These are phyloP conservation scores for Cynaeus angustus DNA, from an alignment of 2,888 invertebrate species.

Conservation along the genomic window DNA sequence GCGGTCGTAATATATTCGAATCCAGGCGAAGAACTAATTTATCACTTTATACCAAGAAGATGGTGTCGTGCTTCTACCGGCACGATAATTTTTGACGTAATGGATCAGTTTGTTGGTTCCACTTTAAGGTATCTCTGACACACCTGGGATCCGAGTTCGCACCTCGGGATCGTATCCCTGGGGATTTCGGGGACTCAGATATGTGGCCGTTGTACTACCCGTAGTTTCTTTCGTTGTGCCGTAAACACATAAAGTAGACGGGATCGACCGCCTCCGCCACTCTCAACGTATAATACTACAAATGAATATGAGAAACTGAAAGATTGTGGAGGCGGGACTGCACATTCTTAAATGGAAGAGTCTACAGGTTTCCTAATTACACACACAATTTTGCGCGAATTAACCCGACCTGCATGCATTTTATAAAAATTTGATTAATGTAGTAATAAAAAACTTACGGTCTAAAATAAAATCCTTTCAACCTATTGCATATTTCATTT, in stretches of 20 bases:
- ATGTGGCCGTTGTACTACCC: constrained; percentile 16
- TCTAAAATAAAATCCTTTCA: no score
- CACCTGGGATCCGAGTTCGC: constrained; percentile 59
- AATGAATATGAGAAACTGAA: constrained; percentile 25
- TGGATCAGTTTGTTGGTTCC: constrained; percentile 60
- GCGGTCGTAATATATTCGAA: constrained; percentile 65
- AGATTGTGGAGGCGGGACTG: constrained; percentile 13
- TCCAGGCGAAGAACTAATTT: constrained; percentile 62
- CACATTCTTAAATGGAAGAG: constrained; percentile 3
- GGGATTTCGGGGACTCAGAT: constrained; percentile 34
- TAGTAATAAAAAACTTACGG: no score
- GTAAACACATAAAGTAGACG: constrained; percentile 26
- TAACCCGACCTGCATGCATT: no score
- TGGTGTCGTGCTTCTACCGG: constrained; percentile 35
- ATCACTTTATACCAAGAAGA: constrained; percentile 55
- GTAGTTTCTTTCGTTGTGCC: constrained; percentile 21
- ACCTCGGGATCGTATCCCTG: constrained; percentile 39
- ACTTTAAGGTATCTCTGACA: constrained; percentile 60
- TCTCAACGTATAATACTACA: constrained; percentile 17
- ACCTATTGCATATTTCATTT: no score
- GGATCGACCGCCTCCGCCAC: constrained; percentile 14
- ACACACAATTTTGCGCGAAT: no score
- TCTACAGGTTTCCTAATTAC: background rate
- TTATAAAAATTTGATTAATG: no score
- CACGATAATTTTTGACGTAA: constrained; percentile 58